phyloP scores from a whole-genome alignment of 2,888 invertebrate species.

The Synergus japonicus region DNA sequence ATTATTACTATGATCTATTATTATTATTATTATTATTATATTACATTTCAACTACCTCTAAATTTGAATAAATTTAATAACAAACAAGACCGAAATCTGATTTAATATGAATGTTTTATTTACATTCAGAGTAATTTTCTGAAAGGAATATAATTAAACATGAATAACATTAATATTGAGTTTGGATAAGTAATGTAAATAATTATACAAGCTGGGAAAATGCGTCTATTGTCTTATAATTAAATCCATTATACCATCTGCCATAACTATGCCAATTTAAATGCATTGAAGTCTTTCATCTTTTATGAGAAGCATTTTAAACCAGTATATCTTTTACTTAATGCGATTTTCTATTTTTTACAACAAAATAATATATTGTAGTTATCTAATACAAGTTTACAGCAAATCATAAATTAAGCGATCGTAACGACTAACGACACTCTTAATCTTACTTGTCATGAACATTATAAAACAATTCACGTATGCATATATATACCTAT shows the following conservation, averaged over 20 bases:
- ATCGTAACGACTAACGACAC: not conserved
- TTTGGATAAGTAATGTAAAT: too few species aligned
- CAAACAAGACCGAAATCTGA: not conserved
- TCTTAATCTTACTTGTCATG: slow-evolving; percentile 16
- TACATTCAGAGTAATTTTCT: not conserved
- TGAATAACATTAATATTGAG: too few species aligned
- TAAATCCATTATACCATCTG: too few species aligned
- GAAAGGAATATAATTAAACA: too few species aligned
- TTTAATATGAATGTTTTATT: not conserved
- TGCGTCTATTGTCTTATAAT: too few species aligned
- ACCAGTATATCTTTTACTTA: not conserved
- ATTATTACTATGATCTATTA: too few species aligned
- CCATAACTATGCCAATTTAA: too few species aligned
- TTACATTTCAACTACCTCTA: not conserved
- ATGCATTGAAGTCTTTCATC: too few species aligned
- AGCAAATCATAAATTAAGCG: not conserved
- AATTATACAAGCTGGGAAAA: too few species aligned
- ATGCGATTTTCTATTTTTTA: not conserved
- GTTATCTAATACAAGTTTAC: not conserved
- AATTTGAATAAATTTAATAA: not conserved
- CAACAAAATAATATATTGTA: not conserved
- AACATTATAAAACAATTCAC: not conserved
- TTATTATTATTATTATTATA: not conserved
- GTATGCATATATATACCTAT: not conserved
- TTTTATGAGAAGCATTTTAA: not conserved